These are phyloP conservation scores for Caretta caretta DNA, from an alignment of 2,113 vertebrate species.

Conservation along the genomic window DNA sequence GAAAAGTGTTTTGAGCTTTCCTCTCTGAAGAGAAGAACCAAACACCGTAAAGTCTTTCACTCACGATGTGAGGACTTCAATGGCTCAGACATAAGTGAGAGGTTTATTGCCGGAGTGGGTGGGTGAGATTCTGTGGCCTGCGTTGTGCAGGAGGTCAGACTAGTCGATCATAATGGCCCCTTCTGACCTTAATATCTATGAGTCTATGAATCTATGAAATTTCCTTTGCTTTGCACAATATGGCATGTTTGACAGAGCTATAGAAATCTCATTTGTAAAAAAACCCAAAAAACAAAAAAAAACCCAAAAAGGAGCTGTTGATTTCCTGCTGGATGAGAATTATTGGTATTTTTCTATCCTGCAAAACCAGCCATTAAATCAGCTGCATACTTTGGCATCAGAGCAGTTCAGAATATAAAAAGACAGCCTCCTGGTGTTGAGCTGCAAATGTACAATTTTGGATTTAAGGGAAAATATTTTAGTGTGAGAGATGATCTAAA, in stretches of 20 bases:
- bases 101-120: no score
- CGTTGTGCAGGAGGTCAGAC: no score
- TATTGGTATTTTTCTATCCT: conserved; percentile 64
- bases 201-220: not conserved
- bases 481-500: conserved; percentile 42
- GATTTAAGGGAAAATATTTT: conserved; percentile 53
- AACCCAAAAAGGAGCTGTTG: conserved; percentile 33
- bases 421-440: conserved; percentile 25
- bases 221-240: conserved; percentile 17
- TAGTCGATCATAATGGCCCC: no score
- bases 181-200: no score
- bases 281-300: not conserved
- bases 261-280: conserved; percentile 51
- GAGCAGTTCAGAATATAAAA: conserved; percentile 48
- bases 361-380: conserved; percentile 60
- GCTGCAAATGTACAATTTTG: conserved; percentile 15
- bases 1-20: not conserved
- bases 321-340: conserved; percentile 70
- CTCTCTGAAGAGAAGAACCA: conserved; percentile 11
- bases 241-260: conserved; percentile 36
- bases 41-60: not conserved
- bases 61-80: no score
- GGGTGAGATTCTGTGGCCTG: no score
- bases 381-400: conserved; percentile 42
- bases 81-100: no score